Conservation (phyloP, 2,888 invertebrate species). For the Leptinotarsa juncta region DNA sequence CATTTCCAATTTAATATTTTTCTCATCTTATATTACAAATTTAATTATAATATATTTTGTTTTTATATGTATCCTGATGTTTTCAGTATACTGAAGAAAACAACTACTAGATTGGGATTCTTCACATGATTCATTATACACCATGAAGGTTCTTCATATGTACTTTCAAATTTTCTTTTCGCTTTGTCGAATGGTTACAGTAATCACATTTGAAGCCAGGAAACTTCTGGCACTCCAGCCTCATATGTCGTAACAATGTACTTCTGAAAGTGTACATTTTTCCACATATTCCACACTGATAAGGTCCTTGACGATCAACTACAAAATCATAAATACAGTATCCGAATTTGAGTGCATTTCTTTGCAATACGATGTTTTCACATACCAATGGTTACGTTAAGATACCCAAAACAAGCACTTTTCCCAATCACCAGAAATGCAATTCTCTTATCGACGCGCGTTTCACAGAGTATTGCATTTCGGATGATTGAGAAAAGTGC, state of each 20-base stretch:
- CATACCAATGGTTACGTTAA: neutral
- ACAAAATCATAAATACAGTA: neutral
- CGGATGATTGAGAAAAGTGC: no score
- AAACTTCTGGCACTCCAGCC: conserved; percentile 52
- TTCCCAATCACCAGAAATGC: no score
- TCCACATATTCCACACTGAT: conserved; percentile 35
- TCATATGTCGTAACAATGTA: conserved; percentile 53
- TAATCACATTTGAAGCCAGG: conserved; percentile 48
- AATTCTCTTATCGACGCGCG: no score
- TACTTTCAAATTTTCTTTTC: conserved; percentile 36
- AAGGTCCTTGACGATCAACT: conserved; percentile 21
- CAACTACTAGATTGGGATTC: no score
- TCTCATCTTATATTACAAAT: no score
- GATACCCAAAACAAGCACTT: no score
- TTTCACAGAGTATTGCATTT: no score
- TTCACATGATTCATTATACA: no score
- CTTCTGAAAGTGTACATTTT: conserved; percentile 44
- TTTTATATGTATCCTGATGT: no score
- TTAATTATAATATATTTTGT: no score
- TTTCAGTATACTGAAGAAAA: no score
- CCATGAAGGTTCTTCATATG: conserved; percentile 36
- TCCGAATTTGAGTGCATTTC: neutral
- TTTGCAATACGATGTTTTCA: neutral
- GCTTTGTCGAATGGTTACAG: conserved; percentile 42
- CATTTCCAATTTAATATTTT: no score